These are phyloP conservation scores for Trachelus tabidus DNA, from an alignment of 2,888 invertebrate species.

Conservation along the genomic window DNA sequence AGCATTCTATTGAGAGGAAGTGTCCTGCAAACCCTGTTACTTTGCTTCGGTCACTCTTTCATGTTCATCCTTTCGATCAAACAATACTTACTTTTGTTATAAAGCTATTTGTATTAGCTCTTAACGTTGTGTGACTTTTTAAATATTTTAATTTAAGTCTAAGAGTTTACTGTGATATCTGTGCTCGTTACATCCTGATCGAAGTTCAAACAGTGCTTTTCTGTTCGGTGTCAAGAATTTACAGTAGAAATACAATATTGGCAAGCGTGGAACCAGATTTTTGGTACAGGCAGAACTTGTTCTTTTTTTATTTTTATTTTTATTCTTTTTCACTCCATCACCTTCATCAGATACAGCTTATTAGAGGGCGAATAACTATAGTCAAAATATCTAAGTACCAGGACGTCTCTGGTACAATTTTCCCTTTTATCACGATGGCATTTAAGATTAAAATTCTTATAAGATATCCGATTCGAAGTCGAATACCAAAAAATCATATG, in stretches of 20 bases:
- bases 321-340: not conserved
- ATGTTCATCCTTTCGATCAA: not conserved
- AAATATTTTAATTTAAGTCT: not conserved
- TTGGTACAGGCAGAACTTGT: not conserved
- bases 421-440: not conserved
- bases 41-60: not conserved
- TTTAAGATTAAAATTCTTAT: not conserved
- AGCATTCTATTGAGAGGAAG: not conserved
- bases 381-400: not conserved
- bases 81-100: not conserved
- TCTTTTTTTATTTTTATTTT: not conserved
- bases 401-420: not conserved
- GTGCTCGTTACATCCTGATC: not conserved
- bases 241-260: not conserved
- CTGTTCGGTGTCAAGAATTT: not conserved
- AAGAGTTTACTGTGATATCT: conserved; percentile 1
- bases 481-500: not conserved
- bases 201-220: not conserved
- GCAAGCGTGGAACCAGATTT: not conserved
- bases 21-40: not conserved
- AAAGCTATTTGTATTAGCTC: not conserved
- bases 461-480: not conserved
- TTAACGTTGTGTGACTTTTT: not conserved
- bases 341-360: not conserved
- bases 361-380: not conserved